phyloP scores from a whole-genome alignment of 1,140 invertebrate species.

The Thrips palmi region DNA sequence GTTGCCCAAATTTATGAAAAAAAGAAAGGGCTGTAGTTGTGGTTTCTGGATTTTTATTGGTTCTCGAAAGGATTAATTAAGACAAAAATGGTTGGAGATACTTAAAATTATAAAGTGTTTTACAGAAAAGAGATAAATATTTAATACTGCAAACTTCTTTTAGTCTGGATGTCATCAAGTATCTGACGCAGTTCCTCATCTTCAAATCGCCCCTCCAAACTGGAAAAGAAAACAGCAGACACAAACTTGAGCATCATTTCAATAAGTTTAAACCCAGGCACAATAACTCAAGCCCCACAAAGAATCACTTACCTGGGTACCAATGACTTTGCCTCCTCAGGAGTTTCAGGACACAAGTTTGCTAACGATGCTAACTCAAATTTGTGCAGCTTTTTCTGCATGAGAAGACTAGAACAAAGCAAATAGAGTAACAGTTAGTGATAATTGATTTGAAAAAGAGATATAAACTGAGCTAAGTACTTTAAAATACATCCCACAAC shows the following conservation, averaged over 20 bases:
- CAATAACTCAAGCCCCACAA: not conserved
- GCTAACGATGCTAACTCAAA: slow-evolving; percentile 95
- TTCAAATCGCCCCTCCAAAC: slow-evolving; percentile 83
- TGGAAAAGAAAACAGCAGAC: slow-evolving; percentile 20
- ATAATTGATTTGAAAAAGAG: not conserved
- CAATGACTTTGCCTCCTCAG: slow-evolving; percentile 92
- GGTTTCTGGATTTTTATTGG: no score
- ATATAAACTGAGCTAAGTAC: not conserved
- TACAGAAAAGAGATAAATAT: no score
- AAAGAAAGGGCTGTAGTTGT: no score
- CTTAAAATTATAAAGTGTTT: no score
- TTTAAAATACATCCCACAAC: not conserved
- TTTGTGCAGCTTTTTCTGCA: slow-evolving; percentile 92
- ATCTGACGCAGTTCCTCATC: slow-evolving; percentile 89
- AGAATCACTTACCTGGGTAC: slow-evolving; percentile 54
- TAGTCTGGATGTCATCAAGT: slow-evolving; percentile 94
- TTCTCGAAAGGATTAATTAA: no score
- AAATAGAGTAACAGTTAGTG: no score
- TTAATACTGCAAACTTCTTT: slow-evolving; percentile 92
- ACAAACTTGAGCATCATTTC: slow-evolving; percentile 1
- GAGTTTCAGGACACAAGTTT: slow-evolving; percentile 93
- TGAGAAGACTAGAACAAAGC: slow-evolving; percentile 64
- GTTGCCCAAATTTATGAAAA: no score
- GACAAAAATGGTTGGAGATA: no score
- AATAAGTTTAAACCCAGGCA: slow-evolving; percentile 2